A percentile compares a stretch with the other conserved stretches of the same genome.
These are phyloP conservation scores for Napeogenes sylphis DNA, from an alignment of 2,888 invertebrate genomes.

Conservation along the genomic window DNA sequence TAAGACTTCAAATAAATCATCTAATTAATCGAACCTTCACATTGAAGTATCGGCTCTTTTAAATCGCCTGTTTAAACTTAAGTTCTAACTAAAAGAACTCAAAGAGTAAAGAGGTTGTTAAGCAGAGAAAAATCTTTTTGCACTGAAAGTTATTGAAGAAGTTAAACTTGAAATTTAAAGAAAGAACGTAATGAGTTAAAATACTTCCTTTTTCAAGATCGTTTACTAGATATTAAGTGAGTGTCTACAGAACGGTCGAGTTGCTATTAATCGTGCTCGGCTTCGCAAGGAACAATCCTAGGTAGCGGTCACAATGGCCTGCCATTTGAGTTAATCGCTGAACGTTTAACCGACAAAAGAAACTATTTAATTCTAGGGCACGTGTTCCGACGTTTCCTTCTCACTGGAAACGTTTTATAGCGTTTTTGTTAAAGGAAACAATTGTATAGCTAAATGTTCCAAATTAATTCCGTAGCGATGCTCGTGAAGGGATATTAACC, in stretches of 20 bases:
- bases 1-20: no score
- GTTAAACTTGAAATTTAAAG: conserved; percentile 20
- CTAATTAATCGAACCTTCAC: no score
- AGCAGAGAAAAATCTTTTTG: conserved; percentile 17
- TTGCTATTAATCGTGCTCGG: conserved; percentile 39
- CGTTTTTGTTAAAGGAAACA: conserved; percentile 39
- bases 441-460: conserved; percentile 41
- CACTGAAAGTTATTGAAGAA: conserved; percentile 17
- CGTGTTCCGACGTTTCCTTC: conserved; percentile 57
- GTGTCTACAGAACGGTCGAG: conserved; percentile 29
- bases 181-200: conserved; percentile 27
- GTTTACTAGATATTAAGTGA: conserved; percentile 30
- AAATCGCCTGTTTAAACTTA: conserved; percentile 28
- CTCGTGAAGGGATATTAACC: conserved; percentile 29
- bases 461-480: conserved; percentile 37
- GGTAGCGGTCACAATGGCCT: conserved; percentile 50
- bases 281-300: conserved; percentile 44
- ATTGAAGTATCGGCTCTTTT: conserved; percentile 7
- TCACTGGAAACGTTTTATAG: conserved; percentile 49
- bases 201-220: conserved; percentile 26
- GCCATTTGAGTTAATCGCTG: conserved; percentile 55
- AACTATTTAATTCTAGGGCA: conserved; percentile 70
- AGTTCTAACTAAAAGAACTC: no score
- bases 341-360: conserved; percentile 66
- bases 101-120: no score